Evolutionary conservation across 2,888 invertebrate species (phyloP).

Genomic region (Chironomus riparius): DNA sequence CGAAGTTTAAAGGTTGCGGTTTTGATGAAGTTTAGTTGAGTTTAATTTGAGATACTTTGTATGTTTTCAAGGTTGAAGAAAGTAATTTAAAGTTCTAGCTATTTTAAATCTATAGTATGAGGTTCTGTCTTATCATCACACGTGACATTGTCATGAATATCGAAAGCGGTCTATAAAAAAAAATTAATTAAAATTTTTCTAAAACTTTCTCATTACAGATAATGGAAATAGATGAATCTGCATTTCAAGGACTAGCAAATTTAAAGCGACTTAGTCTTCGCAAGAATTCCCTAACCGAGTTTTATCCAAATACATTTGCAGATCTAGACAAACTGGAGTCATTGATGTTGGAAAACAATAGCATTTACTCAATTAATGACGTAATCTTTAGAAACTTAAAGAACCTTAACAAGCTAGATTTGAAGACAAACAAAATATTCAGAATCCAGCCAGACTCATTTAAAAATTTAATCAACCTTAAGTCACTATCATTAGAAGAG

Average conservation of each 20-base stretch:
- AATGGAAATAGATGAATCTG: constrained; percentile 21
- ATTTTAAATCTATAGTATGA: no score
- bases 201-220: not conserved
- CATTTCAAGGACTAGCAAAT: constrained; percentile 9
- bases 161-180: no score
- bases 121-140: no score
- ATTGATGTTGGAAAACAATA: constrained; percentile 7
- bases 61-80: no score
- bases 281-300: constrained; percentile 16
- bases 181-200: no score
- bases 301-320: not conserved
- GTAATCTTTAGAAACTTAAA: not conserved
- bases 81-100: no score
- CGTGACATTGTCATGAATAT: no score
- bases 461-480: not conserved
- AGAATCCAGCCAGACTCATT: constrained; percentile 5
- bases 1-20: no score
- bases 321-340: not conserved
- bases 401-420: not conserved
- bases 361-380: constrained; percentile 9
- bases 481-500: not conserved
- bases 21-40: no score
- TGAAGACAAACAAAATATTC: constrained; percentile 7
- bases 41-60: no score
- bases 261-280: not conserved